phyloP scores from a whole-genome alignment of 1,140 invertebrate genomes.

The Drosophila triauraria region DNA sequence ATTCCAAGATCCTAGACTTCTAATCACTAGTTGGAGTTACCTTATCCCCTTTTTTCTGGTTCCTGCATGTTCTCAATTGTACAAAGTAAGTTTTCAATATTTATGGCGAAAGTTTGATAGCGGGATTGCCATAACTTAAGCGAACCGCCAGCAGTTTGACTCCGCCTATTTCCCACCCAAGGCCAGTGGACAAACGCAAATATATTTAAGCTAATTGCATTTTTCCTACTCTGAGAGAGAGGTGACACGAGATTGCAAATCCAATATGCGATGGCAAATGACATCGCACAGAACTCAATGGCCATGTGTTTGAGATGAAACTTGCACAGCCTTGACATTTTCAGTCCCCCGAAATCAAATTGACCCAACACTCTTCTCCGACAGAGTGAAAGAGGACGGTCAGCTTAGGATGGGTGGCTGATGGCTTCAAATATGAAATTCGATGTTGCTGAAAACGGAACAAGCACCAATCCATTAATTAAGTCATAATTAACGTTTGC shows the following conservation, averaged over 20 bases:
- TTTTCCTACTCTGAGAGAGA: slow-evolving; percentile 26
- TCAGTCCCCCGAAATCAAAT: slow-evolving; percentile 19
- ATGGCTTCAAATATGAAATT: slow-evolving; percentile 34
- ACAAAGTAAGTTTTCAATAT: slow-evolving; percentile 36
- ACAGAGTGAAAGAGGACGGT: neutral
- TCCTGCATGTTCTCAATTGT: slow-evolving; percentile 16
- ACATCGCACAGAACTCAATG: slow-evolving; percentile 22
- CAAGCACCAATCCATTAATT: slow-evolving; percentile 66
- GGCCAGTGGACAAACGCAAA: slow-evolving; percentile 32
- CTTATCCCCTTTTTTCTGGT: neutral
- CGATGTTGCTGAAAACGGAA: slow-evolving; percentile 31
- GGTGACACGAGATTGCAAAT: slow-evolving; percentile 29
- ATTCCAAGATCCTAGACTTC: too few relatives aligned
- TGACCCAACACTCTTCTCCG: slow-evolving; percentile 8
- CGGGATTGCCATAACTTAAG: slow-evolving; percentile 35
- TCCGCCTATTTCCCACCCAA: slow-evolving; percentile 6
- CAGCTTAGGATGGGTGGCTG: neutral
- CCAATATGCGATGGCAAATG: slow-evolving; percentile 49
- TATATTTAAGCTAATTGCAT: slow-evolving; percentile 73
- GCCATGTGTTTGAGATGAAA: slow-evolving; percentile 31
- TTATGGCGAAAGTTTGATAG: slow-evolving; percentile 44
- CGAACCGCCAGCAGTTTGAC: neutral
- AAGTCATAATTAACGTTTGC: slow-evolving; percentile 53
- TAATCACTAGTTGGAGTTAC: too few relatives aligned
- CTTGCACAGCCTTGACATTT: slow-evolving; percentile 63